A percentile compares a stretch with the other conserved stretches of the same genome.
Evolutionary conservation across 2,888 invertebrate genomes (phyloP).

Genomic region (Dolichopus griseipennis): DNA sequence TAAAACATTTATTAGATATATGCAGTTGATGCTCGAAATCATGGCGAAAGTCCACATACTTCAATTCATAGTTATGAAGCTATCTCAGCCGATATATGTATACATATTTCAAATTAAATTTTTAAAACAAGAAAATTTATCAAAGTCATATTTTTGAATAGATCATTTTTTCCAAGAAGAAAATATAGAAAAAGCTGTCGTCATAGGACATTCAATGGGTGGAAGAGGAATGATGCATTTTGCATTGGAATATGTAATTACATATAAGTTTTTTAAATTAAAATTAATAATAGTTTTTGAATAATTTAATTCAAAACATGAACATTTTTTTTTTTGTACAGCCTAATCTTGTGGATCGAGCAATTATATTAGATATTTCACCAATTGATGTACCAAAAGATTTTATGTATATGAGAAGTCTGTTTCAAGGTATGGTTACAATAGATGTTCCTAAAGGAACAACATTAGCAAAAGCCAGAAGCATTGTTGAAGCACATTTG

Average conservation of each 20-base stretch:
- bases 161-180: slow-evolving; percentile 53
- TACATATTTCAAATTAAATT: slow-evolving; percentile 26
- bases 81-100: slow-evolving; percentile 22
- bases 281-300: slow-evolving; percentile 10
- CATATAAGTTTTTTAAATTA: background rate
- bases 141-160: too few species aligned
- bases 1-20: slow-evolving; percentile 51
- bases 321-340: slow-evolving; percentile 29
- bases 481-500: slow-evolving; percentile 56
- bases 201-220: slow-evolving; percentile 93
- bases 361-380: slow-evolving; percentile 65
- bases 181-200: slow-evolving; percentile 53
- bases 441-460: slow-evolving; percentile 53
- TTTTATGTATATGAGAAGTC: slow-evolving; percentile 51
- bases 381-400: slow-evolving; percentile 51
- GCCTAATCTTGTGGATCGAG: slow-evolving; percentile 55
- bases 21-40: slow-evolving; percentile 84
- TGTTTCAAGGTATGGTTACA: slow-evolving; percentile 57
- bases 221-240: slow-evolving; percentile 84
- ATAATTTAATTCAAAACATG: background rate
- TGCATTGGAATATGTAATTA: slow-evolving; percentile 59
- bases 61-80: slow-evolving; percentile 58
- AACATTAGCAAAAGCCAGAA: slow-evolving; percentile 61
- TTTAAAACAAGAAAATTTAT: too few species aligned
- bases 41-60: slow-evolving; percentile 85